Evolutionary conservation across 2,797 vertebrate species (phyloP).

Genomic region (Microctenopoma steveboyesi): DNA sequence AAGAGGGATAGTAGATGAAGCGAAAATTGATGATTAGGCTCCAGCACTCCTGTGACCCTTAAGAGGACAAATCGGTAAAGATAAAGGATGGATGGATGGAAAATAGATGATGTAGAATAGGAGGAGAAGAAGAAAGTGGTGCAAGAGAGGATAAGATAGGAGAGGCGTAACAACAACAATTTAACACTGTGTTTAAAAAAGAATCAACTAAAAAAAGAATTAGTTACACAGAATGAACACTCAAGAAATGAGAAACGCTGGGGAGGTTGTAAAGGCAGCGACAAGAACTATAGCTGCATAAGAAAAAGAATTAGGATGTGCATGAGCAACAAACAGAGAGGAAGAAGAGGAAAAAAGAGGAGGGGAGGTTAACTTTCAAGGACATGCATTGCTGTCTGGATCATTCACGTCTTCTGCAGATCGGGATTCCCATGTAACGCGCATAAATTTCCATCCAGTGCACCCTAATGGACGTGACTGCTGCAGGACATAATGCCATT

Average conservation of each 20-base stretch:
- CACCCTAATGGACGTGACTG: constrained; percentile 22
- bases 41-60: too few species aligned
- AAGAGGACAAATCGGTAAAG: too few species aligned
- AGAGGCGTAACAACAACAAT: not conserved
- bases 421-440: constrained; percentile 17
- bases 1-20: not conserved
- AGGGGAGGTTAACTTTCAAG: constrained; percentile 50
- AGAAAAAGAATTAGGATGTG: not conserved
- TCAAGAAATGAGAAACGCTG: too few species aligned
- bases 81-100: too few species aligned
- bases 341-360: not conserved
- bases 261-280: not conserved
- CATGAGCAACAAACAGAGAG: not conserved
- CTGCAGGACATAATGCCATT: constrained; percentile 31
- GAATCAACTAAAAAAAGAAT: too few species aligned
- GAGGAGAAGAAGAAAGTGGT: not conserved
- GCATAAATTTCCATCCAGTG: constrained; percentile 19
- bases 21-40: not conserved
- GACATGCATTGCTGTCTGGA: constrained; percentile 26
- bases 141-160: not conserved
- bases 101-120: not conserved
- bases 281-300: not conserved
- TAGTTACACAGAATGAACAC: too few species aligned
- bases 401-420: constrained; percentile 32
- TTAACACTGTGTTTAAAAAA: too few species aligned